These are phyloP conservation scores for Eospalax fontanierii DNA, from an alignment of 2,797 vertebrate genomes.

Conservation along the genomic window DNA sequence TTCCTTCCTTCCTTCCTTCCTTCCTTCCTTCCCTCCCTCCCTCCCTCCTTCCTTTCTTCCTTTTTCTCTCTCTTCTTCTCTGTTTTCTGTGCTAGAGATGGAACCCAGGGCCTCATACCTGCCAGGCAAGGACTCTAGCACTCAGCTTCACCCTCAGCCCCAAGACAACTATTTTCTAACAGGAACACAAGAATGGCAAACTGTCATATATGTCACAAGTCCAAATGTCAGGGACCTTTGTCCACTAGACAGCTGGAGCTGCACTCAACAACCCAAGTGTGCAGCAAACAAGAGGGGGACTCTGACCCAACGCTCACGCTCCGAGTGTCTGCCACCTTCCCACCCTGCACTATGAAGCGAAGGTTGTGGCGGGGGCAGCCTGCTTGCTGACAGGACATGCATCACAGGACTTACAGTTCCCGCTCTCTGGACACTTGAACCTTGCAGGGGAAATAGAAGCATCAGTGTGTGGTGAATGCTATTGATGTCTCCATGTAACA, in stretches of 20 bases:
- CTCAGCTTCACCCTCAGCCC: not conserved
- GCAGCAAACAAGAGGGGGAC: not conserved
- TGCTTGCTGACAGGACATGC: not conserved
- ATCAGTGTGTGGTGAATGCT: not conserved
- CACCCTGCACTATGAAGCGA: too few relatives aligned
- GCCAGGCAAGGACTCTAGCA: not conserved
- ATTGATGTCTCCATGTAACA: not conserved
- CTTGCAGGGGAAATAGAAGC: too few relatives aligned
- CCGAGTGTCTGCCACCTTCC: not conserved
- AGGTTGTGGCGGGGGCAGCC: not conserved
- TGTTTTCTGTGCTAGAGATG: not conserved
- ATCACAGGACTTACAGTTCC: not conserved
- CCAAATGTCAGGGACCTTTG: not conserved
- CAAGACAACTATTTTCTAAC: not conserved
- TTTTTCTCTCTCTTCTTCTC: too few relatives aligned
- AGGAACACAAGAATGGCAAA: not conserved
- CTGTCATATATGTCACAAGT: not conserved
- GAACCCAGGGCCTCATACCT: not conserved
- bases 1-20: too few relatives aligned
- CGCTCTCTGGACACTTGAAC: not conserved
- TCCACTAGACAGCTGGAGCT: not conserved
- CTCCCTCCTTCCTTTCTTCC: too few relatives aligned
- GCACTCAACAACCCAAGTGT: not conserved
- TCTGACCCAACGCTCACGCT: not conserved
- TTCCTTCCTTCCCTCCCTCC: not conserved